Evolutionary conservation across 37 sponge, comb jelly and placozoan genomes (phyloP).

Genomic region (Spongilla lacustris): DNA sequence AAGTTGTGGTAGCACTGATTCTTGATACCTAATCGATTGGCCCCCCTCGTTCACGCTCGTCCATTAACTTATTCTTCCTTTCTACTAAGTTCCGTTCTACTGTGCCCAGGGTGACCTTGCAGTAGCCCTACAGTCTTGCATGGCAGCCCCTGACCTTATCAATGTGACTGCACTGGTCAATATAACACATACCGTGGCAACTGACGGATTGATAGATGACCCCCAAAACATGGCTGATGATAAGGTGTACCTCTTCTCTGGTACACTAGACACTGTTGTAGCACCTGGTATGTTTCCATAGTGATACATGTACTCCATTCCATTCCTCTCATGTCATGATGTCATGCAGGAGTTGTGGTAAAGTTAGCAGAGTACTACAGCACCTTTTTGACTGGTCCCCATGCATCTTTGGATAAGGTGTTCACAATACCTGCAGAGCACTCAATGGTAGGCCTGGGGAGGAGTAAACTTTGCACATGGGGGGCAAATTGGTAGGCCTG

Average conservation of each 20-base stretch:
- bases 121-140: constrained; percentile 59
- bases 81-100: constrained; percentile 62
- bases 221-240: constrained; percentile 40
- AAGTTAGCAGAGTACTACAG: constrained; percentile 69
- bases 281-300: constrained; percentile 46
- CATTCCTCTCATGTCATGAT: no score
- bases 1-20: no score
- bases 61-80: no score
- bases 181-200: no score
- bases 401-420: constrained; percentile 15
- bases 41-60: no score
- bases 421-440: constrained; percentile 74
- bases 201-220: constrained; percentile 65
- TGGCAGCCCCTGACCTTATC: constrained; percentile 45
- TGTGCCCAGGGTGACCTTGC: constrained; percentile 69
- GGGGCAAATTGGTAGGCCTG: no score
- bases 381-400: constrained; percentile 16
- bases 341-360: constrained; percentile 57
- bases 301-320: not conserved
- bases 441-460: constrained; percentile 31
- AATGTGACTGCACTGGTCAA: constrained; percentile 53
- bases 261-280: constrained; percentile 71
- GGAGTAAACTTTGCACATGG: no score
- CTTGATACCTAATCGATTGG: no score
- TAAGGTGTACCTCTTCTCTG: constrained; percentile 74